Evolutionary conservation across 2,113 vertebrate species (phyloP).

Genomic region (Climacteris rufus): DNA sequence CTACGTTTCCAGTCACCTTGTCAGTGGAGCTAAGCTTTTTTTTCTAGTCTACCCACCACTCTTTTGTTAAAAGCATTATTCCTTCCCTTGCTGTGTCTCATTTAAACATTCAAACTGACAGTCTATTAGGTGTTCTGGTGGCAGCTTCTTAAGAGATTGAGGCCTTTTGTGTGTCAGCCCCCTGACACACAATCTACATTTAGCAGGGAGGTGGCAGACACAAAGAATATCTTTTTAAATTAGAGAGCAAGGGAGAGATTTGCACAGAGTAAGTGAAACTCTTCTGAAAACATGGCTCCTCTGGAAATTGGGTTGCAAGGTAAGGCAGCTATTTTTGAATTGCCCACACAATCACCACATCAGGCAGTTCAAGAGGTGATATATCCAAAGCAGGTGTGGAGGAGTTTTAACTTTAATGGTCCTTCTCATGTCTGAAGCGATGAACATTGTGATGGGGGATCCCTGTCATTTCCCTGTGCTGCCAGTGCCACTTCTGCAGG

Average conservation of each 20-base stretch:
- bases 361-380: not conserved
- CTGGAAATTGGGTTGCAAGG: not conserved
- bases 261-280: not conserved
- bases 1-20: not conserved
- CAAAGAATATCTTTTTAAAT: conserved; percentile 16
- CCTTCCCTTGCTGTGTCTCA: not conserved
- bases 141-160: conserved; percentile 45
- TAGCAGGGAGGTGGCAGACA: conserved; percentile 21
- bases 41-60: not conserved
- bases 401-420: not conserved
- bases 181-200: conserved; percentile 49
- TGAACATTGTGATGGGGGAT: not conserved
- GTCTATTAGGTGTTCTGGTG: conserved; percentile 50
- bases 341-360: not conserved
- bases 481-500: not conserved
- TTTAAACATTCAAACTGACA: conserved; percentile 55
- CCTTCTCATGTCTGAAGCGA: not conserved
- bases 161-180: conserved; percentile 42
- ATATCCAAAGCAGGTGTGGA: not conserved
- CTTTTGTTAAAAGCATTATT: conserved; percentile 20
- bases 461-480: not conserved
- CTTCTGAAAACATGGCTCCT: not conserved
- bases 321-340: not conserved
- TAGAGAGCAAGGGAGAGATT: not conserved
- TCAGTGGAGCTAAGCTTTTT: not conserved